Evolutionary conservation across 1,140 invertebrate species (phyloP).

Genomic region (Drosophila lacteicornis): DNA sequence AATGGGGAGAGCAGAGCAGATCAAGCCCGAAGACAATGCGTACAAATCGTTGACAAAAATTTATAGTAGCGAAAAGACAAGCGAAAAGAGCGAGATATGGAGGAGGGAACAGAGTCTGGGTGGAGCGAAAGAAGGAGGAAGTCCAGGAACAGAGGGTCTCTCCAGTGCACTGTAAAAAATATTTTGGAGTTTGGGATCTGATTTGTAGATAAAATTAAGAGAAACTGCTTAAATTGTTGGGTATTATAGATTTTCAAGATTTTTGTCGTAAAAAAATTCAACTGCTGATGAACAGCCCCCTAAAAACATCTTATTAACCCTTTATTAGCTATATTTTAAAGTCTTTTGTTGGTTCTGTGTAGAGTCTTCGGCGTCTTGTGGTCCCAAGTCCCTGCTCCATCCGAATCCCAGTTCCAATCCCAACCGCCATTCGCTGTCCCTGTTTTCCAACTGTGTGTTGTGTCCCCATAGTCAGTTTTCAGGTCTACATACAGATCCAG

Average conservation of each 20-base stretch:
- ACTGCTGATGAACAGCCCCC: neutral
- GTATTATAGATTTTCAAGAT: no score
- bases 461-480: slow-evolving; percentile 11
- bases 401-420: slow-evolving; percentile 1
- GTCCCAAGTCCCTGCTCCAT: slow-evolving; percentile 2
- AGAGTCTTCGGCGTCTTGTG: slow-evolving; percentile 1
- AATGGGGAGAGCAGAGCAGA: slow-evolving; percentile 8
- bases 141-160: neutral
- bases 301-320: no score
- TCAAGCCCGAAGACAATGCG: slow-evolving; percentile 69
- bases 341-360: slow-evolving; percentile 4
- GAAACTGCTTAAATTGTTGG: no score
- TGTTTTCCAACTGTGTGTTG: slow-evolving; percentile 32
- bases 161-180: slow-evolving; percentile 6
- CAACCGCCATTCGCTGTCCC: slow-evolving; percentile 11
- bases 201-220: neutral
- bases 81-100: neutral
- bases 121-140: slow-evolving; percentile 5
- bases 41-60: slow-evolving; percentile 84
- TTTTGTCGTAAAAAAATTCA: no score
- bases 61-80: slow-evolving; percentile 73
- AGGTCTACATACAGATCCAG: slow-evolving; percentile 33
- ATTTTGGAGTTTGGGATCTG: neutral
- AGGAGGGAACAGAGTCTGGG: slow-evolving; percentile 4
- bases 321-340: no score